Evolutionary conservation across 2,888 invertebrate species (phyloP).

Genomic region (Lepidocyrtinus sp.): DNA sequence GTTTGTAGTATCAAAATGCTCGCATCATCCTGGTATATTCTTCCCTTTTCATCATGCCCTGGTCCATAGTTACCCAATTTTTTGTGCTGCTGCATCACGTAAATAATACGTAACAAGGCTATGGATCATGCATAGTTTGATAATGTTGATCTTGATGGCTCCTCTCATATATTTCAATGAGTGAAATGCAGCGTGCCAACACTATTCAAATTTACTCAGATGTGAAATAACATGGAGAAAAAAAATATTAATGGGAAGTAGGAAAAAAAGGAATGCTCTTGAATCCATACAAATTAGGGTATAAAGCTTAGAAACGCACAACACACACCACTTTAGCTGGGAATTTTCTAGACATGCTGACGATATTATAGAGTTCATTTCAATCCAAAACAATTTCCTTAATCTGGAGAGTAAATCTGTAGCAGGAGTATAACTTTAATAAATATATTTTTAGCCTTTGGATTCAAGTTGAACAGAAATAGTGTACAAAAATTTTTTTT

Average conservation of each 20-base stretch:
- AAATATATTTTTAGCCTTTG: neutral
- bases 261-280: conserved; percentile 9
- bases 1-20: too few species aligned
- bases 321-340: conserved; percentile 1
- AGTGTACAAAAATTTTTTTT: conserved; percentile 17
- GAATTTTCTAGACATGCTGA: neutral
- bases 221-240: conserved; percentile 78
- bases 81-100: too few species aligned
- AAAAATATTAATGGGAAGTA: conserved; percentile 16
- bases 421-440: neutral
- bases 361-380: neutral
- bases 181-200: conserved; percentile 78
- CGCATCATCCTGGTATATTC: too few species aligned
- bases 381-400: neutral
- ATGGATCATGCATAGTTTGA: neutral
- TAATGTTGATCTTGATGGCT: conserved; percentile 55
- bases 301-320: neutral
- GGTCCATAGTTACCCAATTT: too few species aligned
- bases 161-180: conserved; percentile 73
- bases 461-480: conserved; percentile 10
- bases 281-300: too few species aligned
- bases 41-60: neutral
- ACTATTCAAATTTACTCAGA: conserved; percentile 79
- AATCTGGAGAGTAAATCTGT: conserved; percentile 1
- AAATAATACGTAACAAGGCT: too few species aligned